phyloP scores from a whole-genome alignment of 2,113 vertebrate genomes.

The Gavia stellata region DNA sequence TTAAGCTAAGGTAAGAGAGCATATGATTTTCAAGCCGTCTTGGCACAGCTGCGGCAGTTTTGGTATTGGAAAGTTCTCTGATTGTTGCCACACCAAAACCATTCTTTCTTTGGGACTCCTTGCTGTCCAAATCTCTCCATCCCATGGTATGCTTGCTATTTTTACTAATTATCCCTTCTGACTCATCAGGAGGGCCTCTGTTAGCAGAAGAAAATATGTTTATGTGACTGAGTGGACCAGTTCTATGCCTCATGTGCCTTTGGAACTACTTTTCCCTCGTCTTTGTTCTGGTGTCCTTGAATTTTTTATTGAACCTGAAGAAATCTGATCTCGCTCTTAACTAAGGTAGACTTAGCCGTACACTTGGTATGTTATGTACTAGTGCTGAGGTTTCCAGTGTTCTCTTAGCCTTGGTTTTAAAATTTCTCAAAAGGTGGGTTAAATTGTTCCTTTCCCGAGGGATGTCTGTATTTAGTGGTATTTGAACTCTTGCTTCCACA shows the following conservation, averaged over 20 bases:
- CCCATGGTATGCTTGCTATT: neutral
- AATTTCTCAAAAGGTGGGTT: neutral
- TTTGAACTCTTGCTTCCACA: neutral
- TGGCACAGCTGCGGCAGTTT: neutral
- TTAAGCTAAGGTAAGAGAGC: neutral
- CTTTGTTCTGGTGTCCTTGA: neutral
- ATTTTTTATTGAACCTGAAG: neutral
- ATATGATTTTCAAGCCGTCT: neutral
- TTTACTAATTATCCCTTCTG: neutral
- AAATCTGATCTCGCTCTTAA: neutral
- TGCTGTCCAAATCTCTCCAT: neutral
- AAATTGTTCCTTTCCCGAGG: neutral
- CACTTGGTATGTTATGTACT: neutral
- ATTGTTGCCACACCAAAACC: neutral
- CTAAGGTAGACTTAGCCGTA: neutral
- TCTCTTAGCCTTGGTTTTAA: neutral
- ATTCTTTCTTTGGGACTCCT: neutral
- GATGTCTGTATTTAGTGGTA: neutral
- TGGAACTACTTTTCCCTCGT: neutral
- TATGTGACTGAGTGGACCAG: neutral
- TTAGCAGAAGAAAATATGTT: neutral
- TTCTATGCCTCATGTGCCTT: neutral
- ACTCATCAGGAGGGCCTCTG: neutral
- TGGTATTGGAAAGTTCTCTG: neutral
- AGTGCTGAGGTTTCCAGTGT: neutral